These are phyloP conservation scores for Criorhina ranunculi DNA, from an alignment of 2,888 invertebrate species.

Conservation along the genomic window DNA sequence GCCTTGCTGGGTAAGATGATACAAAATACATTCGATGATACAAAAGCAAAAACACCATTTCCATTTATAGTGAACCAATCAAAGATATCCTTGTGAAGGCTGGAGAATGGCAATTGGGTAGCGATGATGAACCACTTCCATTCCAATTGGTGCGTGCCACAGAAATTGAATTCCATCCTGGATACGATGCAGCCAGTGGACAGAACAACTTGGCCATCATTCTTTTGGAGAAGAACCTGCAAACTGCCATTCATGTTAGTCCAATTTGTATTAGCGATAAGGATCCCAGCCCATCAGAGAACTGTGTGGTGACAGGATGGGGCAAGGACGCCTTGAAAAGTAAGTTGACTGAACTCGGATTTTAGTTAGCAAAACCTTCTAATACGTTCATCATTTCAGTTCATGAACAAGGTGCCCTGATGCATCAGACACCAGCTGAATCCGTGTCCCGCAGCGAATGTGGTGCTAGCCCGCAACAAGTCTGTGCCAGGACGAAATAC, in stretches of 20 bases:
- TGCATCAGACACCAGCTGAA: constrained; percentile 90
- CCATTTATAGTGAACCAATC: constrained; percentile 78
- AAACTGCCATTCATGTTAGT: constrained; percentile 89
- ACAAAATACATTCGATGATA: neutral
- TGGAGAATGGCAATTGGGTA: constrained; percentile 93
- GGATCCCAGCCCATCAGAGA: constrained; percentile 85
- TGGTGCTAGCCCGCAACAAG: constrained; percentile 81
- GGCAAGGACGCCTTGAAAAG: constrained; percentile 91
- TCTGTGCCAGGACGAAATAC: constrained; percentile 89
- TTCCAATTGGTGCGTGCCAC: constrained; percentile 91
- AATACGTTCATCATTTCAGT: constrained; percentile 85
- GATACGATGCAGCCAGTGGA: constrained; percentile 87
- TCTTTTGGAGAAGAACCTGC: constrained; percentile 87
- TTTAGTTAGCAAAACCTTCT: neutral
- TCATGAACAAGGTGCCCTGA: constrained; percentile 89
- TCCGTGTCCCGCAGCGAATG: constrained; percentile 86
- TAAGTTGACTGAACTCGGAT: constrained; percentile 83
- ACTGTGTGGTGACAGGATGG: constrained; percentile 93
- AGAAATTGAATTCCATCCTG: constrained; percentile 89
- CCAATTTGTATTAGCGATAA: constrained; percentile 90
- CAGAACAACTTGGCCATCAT: constrained; percentile 90
- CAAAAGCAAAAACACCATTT: neutral
- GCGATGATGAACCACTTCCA: constrained; percentile 91
- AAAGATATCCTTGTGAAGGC: constrained; percentile 90
- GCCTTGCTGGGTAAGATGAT: constrained; percentile 89